A percentile compares a stretch with the other conserved stretches of the same genome.
phyloP scores from a whole-genome alignment of 2,888 invertebrate species.

The Agonopterix heracliana region DNA sequence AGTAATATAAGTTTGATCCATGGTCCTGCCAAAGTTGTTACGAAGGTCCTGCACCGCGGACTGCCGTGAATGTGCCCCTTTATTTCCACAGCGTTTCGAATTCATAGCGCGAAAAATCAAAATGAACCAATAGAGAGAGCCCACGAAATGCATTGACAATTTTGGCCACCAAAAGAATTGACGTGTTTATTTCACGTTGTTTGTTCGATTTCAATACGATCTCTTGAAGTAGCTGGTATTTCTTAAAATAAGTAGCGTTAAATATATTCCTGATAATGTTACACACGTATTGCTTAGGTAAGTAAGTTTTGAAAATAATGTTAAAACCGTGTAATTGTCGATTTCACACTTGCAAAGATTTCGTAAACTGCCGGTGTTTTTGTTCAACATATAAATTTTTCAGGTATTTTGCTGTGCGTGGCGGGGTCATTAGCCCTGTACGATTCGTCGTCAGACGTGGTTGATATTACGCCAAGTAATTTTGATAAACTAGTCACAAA shows the following conservation, averaged over 20 bases:
- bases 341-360: slow-evolving; percentile 16
- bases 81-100: too few species aligned
- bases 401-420: slow-evolving; percentile 56
- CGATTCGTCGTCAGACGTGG: slow-evolving; percentile 83
- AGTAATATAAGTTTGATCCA: too few species aligned
- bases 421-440: slow-evolving; percentile 73
- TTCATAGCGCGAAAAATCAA: slow-evolving; percentile 24
- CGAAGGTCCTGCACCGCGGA: too few species aligned
- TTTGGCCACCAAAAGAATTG: slow-evolving; percentile 30
- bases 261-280: slow-evolving; percentile 44
- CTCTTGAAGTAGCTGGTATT: slow-evolving; percentile 27
- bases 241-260: slow-evolving; percentile 28
- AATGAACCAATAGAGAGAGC: slow-evolving; percentile 46
- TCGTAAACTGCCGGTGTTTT: slow-evolving; percentile 27
- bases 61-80: too few species aligned
- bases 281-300: slow-evolving; percentile 48
- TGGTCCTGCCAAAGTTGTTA: too few species aligned
- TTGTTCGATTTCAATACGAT: slow-evolving; percentile 25
- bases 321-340: slow-evolving; percentile 31
- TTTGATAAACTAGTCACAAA: slow-evolving; percentile 90
- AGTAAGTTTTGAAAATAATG: slow-evolving; percentile 44
- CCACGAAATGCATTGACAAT: slow-evolving; percentile 71
- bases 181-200: slow-evolving; percentile 50
- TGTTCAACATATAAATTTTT: slow-evolving; percentile 21
- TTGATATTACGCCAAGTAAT: slow-evolving; percentile 90